A percentile compares a stretch with the other conserved stretches of the same genome.
These are phyloP conservation scores for Clarias fuscus DNA, from an alignment of 2,797 vertebrate species.

Conservation along the genomic window DNA sequence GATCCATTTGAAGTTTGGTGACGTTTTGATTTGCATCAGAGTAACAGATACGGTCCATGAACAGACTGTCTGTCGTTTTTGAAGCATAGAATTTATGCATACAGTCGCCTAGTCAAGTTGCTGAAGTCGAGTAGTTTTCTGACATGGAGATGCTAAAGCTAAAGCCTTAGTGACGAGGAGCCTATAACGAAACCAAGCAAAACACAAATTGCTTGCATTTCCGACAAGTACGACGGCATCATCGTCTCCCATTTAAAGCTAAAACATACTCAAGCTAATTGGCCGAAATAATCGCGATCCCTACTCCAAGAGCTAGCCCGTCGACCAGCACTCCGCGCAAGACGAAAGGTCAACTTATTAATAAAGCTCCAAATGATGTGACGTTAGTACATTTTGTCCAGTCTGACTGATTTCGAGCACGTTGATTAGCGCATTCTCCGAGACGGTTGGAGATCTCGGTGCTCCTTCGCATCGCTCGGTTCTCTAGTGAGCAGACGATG, in stretches of 20 bases:
- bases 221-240: background rate
- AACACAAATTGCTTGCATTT: background rate
- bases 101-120: background rate
- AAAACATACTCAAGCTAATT: no score
- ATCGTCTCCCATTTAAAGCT: background rate
- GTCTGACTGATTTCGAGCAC: background rate
- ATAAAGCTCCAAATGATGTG: no score
- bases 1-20: background rate
- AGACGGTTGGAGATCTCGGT: background rate
- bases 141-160: no score
- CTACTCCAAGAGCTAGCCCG: background rate
- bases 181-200: background rate
- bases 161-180: background rate
- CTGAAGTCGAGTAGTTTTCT: no score
- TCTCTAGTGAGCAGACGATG: conserved; percentile 8
- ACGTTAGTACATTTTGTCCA: background rate
- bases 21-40: background rate
- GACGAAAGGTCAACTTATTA: background rate
- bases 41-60: no score
- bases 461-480: background rate
- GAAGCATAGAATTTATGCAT: background rate
- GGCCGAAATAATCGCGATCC: background rate
- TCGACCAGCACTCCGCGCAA: background rate
- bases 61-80: background rate
- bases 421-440: background rate